Evolutionary conservation across 2,888 invertebrate genomes (phyloP).

Genomic region (Scaptomyza tumidula): DNA sequence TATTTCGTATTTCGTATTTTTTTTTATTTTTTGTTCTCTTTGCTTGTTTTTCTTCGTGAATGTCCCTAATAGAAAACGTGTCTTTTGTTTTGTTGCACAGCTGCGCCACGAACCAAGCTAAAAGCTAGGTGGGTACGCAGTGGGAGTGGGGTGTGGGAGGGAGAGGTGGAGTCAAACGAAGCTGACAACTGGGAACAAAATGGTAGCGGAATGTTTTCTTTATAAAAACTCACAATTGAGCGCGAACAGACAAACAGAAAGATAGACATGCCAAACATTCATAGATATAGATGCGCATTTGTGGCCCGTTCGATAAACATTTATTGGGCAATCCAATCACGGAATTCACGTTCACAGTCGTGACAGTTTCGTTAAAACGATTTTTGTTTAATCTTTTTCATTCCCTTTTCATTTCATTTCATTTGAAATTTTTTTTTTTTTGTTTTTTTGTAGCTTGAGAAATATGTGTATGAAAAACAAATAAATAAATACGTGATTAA

Average conservation of each 20-base stretch:
- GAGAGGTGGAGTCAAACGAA: not conserved
- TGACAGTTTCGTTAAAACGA: constrained; percentile 75
- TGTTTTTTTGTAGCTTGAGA: constrained; percentile 36
- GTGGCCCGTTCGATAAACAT: constrained; percentile 75
- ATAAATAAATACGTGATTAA: constrained; percentile 50
- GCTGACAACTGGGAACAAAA: constrained; percentile 27
- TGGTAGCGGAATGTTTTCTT: constrained; percentile 51
- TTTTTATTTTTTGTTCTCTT: constrained; percentile 1
- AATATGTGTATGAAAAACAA: constrained; percentile 60
- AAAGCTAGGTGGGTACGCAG: constrained; percentile 1
- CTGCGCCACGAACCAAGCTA: constrained; percentile 39
- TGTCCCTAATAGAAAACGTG: constrained; percentile 67
- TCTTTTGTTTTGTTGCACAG: constrained; percentile 67
- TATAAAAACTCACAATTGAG: constrained; percentile 62
- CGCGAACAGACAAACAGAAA: constrained; percentile 47
- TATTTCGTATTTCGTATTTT: constrained; percentile 3
- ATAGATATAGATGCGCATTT: constrained; percentile 71
- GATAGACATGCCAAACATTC: constrained; percentile 64
- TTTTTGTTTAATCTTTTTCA: constrained; percentile 59
- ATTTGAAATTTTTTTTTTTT: constrained; percentile 20
- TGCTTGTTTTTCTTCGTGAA: constrained; percentile 60
- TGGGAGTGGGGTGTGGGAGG: not conserved
- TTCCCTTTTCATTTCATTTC: constrained; percentile 23
- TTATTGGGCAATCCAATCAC: constrained; percentile 81
- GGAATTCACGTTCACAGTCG: constrained; percentile 74